Conservation (phyloP, 2,888 invertebrate genomes). For the Nomada fucata region DNA sequence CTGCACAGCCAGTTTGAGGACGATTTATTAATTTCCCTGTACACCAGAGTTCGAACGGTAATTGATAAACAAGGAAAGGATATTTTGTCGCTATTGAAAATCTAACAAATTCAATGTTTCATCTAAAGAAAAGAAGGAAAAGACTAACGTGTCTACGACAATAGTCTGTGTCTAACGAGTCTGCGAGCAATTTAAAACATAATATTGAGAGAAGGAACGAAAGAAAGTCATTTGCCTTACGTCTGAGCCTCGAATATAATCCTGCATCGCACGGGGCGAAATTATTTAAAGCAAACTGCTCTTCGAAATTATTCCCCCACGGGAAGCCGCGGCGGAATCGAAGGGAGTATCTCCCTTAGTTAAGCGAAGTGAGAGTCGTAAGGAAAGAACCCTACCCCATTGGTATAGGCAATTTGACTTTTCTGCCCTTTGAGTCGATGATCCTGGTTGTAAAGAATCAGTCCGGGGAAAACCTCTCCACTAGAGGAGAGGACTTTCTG, state of each 20-base stretch:
- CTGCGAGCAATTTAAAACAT: constrained; percentile 57
- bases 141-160: no score
- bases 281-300: constrained; percentile 66
- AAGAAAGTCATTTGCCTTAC: constrained; percentile 35
- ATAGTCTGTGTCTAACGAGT: constrained; percentile 16
- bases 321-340: constrained; percentile 29
- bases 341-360: constrained; percentile 46
- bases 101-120: no score
- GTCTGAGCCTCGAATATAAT: constrained; percentile 63
- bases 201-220: constrained; percentile 21
- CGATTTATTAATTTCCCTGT: neutral
- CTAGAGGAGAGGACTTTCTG: constrained; percentile 25
- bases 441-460: constrained; percentile 63
- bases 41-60: no score
- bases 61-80: no score
- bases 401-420: constrained; percentile 66
- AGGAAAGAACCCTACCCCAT: constrained; percentile 40
- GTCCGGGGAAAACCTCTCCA: constrained; percentile 48
- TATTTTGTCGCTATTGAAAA: no score
- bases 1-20: neutral
- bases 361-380: constrained; percentile 47
- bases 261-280: constrained; percentile 52
- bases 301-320: constrained; percentile 45
- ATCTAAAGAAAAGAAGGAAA: no score
- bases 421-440: constrained; percentile 60